Conservation (phyloP, 1,140 invertebrate species). For the Cotesia glomerata region DNA sequence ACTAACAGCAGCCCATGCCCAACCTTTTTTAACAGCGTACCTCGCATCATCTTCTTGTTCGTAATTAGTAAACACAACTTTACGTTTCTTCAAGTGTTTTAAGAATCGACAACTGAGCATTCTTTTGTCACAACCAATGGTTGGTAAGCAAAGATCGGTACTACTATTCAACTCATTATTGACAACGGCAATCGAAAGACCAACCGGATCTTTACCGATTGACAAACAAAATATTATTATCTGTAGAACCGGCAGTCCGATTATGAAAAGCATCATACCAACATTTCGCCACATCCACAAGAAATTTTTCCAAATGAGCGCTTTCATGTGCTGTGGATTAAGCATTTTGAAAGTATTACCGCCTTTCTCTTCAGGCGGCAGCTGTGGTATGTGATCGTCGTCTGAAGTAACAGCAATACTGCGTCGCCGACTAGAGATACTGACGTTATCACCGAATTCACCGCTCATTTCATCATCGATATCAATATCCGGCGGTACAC, state of each 20-base stretch:
- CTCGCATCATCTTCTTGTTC: slow-evolving; percentile 67
- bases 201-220: slow-evolving; percentile 88
- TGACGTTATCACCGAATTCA: slow-evolving; percentile 84
- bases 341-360: slow-evolving; percentile 67
- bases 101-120: slow-evolving; percentile 80
- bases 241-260: slow-evolving; percentile 89
- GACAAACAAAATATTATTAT: slow-evolving; percentile 93
- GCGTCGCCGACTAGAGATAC: slow-evolving; percentile 71
- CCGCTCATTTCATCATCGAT: slow-evolving; percentile 81
- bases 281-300: slow-evolving; percentile 90
- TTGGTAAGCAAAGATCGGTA: slow-evolving; percentile 59
- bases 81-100: slow-evolving; percentile 70
- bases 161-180: slow-evolving; percentile 78
- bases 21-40: slow-evolving; percentile 74
- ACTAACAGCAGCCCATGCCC: slow-evolving; percentile 81
- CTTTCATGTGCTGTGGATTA: slow-evolving; percentile 76
- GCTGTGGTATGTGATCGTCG: slow-evolving; percentile 47
- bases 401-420: slow-evolving; percentile 65
- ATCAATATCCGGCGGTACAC: slow-evolving; percentile 65
- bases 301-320: slow-evolving; percentile 91
- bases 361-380: slow-evolving; percentile 56
- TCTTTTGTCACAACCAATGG: slow-evolving; percentile 69
- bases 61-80: slow-evolving; percentile 65
- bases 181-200: slow-evolving; percentile 83
- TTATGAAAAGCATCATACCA: slow-evolving; percentile 87